Conservation (phyloP, 2,888 invertebrate genomes). For the Drosophila planitibia region DNA sequence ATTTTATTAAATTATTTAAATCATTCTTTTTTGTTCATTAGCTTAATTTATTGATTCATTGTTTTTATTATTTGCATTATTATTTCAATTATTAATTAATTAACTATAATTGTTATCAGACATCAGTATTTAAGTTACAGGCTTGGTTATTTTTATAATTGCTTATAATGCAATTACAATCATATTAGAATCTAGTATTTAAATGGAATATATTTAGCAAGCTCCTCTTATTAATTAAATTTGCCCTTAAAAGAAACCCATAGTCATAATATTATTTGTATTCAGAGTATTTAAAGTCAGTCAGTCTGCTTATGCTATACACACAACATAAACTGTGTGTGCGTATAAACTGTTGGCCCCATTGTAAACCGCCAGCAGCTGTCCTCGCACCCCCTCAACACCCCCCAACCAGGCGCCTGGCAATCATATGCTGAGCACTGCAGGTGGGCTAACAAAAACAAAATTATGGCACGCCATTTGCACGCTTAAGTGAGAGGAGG, state of each 20-base stretch:
- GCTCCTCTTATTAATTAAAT: background rate
- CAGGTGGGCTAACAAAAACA: conserved; percentile 24
- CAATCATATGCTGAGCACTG: conserved; percentile 42
- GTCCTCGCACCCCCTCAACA: background rate
- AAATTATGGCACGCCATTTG: conserved; percentile 56
- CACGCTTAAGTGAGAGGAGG: conserved; percentile 19
- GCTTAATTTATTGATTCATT: background rate
- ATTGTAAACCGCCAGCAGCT: conserved; percentile 62
- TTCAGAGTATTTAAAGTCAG: conserved; percentile 11
- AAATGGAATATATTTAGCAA: rapidly evolving
- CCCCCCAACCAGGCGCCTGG: background rate
- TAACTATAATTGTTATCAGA: rapidly evolving
- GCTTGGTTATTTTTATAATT: background rate
- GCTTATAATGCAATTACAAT: background rate
- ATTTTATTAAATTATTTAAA: background rate
- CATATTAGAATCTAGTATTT: background rate
- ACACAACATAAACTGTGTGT: conserved; percentile 58
- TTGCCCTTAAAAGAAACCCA: background rate
- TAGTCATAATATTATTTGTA: background rate
- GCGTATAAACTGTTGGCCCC: conserved; percentile 62
- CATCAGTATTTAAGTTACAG: background rate
- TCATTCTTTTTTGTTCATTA: background rate
- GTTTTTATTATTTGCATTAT: background rate
- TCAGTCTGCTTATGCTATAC: conserved; percentile 16
- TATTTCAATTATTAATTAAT: background rate